Conservation (phyloP, 2,113 vertebrate genomes). For the Cinclus cinclus region DNA sequence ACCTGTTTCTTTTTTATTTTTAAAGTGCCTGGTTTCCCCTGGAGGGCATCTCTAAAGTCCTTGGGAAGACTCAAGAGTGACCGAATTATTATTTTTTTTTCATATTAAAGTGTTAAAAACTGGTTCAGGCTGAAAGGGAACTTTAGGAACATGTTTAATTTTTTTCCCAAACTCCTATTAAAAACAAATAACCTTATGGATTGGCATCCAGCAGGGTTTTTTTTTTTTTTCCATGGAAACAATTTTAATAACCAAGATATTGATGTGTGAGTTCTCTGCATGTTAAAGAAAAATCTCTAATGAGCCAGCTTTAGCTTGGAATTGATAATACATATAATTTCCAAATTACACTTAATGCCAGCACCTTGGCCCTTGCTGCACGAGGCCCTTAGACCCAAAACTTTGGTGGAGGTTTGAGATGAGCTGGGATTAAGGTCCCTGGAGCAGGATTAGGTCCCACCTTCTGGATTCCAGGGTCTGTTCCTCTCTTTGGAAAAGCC, state of each 20-base stretch:
- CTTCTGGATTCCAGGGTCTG: background rate
- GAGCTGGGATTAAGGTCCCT: background rate
- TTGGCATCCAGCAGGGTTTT: background rate
- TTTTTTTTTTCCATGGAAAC: background rate
- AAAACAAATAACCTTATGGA: background rate
- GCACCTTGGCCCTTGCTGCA: background rate
- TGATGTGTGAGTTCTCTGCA: background rate
- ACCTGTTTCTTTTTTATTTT: background rate
- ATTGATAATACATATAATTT: background rate
- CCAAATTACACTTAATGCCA: too few relatives aligned
- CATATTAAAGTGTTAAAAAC: background rate
- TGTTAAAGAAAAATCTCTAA: background rate
- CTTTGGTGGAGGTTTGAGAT: background rate
- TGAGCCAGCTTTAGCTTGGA: background rate
- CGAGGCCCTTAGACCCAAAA: background rate
- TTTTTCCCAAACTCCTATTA: background rate
- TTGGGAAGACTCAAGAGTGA: background rate
- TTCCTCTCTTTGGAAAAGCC: background rate
- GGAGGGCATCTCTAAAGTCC: background rate
- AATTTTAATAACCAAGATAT: background rate
- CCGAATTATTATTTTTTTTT: background rate
- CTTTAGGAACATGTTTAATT: rapidly evolving
- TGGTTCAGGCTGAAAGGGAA: background rate
- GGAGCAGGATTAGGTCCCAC: background rate
- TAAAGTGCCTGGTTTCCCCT: background rate